phyloP scores from a whole-genome alignment of 2,113 vertebrate genomes.

The Symphodus melops region DNA sequence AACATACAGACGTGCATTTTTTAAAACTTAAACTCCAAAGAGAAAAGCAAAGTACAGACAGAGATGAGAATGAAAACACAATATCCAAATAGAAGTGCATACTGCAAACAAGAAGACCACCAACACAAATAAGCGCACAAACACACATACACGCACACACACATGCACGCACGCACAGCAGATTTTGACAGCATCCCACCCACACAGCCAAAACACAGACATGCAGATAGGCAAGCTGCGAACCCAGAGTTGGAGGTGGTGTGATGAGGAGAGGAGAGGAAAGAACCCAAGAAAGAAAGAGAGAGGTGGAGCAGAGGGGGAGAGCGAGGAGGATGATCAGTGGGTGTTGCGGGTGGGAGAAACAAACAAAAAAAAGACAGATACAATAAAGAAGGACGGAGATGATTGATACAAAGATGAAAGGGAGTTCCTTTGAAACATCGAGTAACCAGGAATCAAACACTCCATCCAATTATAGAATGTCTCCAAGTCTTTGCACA shows the following conservation, averaged over 20 bases:
- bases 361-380: slow-evolving; percentile 38
- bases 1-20: background rate
- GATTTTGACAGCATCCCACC: slow-evolving; percentile 75
- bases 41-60: background rate
- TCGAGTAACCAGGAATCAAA: slow-evolving; percentile 64
- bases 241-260: slow-evolving; percentile 49
- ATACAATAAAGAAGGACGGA: slow-evolving; percentile 41
- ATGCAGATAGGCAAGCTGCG: slow-evolving; percentile 72
- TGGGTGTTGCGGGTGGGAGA: slow-evolving; percentile 24
- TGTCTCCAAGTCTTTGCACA: slow-evolving; percentile 23
- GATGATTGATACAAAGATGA: slow-evolving; percentile 70
- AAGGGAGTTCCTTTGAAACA: slow-evolving; percentile 71
- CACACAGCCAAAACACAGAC: slow-evolving; percentile 79
- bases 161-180: slow-evolving; percentile 56
- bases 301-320: slow-evolving; percentile 1
- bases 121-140: slow-evolving; percentile 5
- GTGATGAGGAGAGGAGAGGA: slow-evolving; percentile 17
- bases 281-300: background rate
- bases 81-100: slow-evolving; percentile 23
- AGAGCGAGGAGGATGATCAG: background rate
- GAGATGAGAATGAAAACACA: background rate
- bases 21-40: background rate
- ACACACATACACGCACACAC: background rate
- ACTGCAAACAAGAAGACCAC: slow-evolving; percentile 40
- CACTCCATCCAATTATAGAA: slow-evolving; percentile 66